Evolutionary conservation across 1,140 invertebrate genomes (phyloP), one percentile per base, ranked within the genome.

Genomic region (Paraescarpia echinospica): DNA sequence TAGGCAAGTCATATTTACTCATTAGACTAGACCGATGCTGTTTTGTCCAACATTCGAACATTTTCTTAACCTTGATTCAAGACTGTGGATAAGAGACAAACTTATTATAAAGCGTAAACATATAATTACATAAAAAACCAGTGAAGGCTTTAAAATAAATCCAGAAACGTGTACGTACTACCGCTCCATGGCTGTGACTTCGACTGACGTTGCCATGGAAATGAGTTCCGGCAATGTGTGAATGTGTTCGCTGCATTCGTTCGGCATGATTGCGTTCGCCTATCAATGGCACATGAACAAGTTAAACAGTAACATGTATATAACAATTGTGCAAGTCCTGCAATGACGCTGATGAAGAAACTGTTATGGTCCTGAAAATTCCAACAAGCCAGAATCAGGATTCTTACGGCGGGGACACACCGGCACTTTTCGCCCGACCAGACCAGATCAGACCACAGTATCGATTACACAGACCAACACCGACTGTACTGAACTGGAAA

Each of bases 181-280:
- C 94, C 95, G 94, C 90, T 95, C 93, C 51, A 93, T 92, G 35
- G 89, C 77, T 33, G 94, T 92, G 88, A 92, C 94, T 93, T 95
- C 93, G 92, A 94, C 93, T 8, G 95, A 97, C n/a, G 98, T 97
- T 18, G 98, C 98, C 94, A 98, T 97, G 1, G 97, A 97, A 93
- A 99, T 96, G 33, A 99, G 96, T 93, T 97, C 97, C 0, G 98
- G 98, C 92, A 99, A 96, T 8, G 98, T 97, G 9, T 98, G 98
- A 77, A 97, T 98, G 41, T 98, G 96, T 95, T 98, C 97, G 95
- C 97, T 98, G 94, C 98, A 98, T 95, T 99, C 98, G 18, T 98
- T 97, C 48, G 98, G 98, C 93, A 99, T 96, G 88, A 98, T 97
- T 33, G 97, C 97, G 95, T 98, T 98, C 48, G 93, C 93, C 94